Evolutionary conservation across 2,888 invertebrate genomes (phyloP).

Genomic region (Entomobrya multifasciata): DNA sequence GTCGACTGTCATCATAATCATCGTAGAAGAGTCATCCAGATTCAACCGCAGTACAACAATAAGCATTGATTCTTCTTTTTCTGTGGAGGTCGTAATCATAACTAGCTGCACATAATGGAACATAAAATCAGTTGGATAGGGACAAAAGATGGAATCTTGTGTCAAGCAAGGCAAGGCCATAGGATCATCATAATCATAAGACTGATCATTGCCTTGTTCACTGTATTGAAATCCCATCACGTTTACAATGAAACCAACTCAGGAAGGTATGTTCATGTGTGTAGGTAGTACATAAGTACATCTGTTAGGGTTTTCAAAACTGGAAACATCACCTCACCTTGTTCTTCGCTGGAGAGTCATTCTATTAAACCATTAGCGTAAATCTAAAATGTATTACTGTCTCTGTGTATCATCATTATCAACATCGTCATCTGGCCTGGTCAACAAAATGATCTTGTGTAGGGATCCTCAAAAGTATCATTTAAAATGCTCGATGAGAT

Average conservation of each 20-base stretch:
- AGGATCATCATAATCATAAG: neutral
- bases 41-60: neutral
- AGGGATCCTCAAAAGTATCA: neutral
- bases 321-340: neutral
- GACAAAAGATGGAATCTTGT: constrained; percentile 57
- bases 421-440: constrained; percentile 9
- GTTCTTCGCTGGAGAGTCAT: constrained; percentile 38
- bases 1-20: constrained; percentile 47
- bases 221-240: constrained; percentile 54
- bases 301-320: neutral
- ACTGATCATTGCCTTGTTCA: neutral
- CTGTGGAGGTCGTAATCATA: constrained; percentile 52
- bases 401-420: constrained; percentile 43
- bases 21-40: neutral
- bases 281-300: neutral
- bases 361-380: constrained; percentile 65
- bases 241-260: neutral
- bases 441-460: constrained; percentile 15
- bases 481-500: too few species aligned
- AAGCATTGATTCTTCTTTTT: constrained; percentile 46
- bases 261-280: constrained; percentile 6
- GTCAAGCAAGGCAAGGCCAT: neutral
- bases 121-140: constrained; percentile 61
- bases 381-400: constrained; percentile 41
- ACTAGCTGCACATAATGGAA: constrained; percentile 67